Percentiles rank a stretch among this genome's conserved stretches.
phyloP scores from a whole-genome alignment of 2,888 invertebrate genomes.

The Aphidius colemani region DNA sequence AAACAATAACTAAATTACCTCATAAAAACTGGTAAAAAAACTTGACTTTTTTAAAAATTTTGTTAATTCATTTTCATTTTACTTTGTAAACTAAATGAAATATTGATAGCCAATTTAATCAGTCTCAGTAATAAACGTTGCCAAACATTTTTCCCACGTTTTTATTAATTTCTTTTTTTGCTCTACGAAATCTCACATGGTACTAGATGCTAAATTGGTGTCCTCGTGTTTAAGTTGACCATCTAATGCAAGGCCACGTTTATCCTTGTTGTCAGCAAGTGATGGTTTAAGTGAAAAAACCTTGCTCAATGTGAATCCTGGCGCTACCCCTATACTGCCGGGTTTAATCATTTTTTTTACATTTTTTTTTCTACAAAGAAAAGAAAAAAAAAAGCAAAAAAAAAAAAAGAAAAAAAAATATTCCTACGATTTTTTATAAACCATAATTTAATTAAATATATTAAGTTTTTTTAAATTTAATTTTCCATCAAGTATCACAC shows the following conservation, averaged over 20 bases:
- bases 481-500: neutral
- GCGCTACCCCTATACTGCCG: slow-evolving; percentile 77
- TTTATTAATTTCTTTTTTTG: neutral
- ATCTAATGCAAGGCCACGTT: slow-evolving; percentile 82
- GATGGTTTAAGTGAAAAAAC: slow-evolving; percentile 79
- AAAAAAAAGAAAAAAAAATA: neutral
- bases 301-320: slow-evolving; percentile 85
- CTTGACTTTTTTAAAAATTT: too few relatives aligned
- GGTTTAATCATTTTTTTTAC: slow-evolving; percentile 34
- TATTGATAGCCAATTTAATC: too few relatives aligned
- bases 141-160: too few relatives aligned
- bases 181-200: slow-evolving; percentile 70
- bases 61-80: too few relatives aligned
- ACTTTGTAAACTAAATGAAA: too few relatives aligned
- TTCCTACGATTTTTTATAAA: neutral
- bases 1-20: too few relatives aligned
- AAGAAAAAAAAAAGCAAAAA: slow-evolving; percentile 25
- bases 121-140: too few relatives aligned
- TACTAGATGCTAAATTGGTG: slow-evolving; percentile 85
- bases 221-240: slow-evolving; percentile 88
- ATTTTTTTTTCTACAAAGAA: slow-evolving; percentile 26
- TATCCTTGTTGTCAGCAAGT: slow-evolving; percentile 82
- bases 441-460: neutral
- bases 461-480: neutral
- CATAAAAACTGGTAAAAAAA: too few relatives aligned